phyloP scores from a whole-genome alignment of 2,888 invertebrate genomes.

The Synergus laeviventris region DNA sequence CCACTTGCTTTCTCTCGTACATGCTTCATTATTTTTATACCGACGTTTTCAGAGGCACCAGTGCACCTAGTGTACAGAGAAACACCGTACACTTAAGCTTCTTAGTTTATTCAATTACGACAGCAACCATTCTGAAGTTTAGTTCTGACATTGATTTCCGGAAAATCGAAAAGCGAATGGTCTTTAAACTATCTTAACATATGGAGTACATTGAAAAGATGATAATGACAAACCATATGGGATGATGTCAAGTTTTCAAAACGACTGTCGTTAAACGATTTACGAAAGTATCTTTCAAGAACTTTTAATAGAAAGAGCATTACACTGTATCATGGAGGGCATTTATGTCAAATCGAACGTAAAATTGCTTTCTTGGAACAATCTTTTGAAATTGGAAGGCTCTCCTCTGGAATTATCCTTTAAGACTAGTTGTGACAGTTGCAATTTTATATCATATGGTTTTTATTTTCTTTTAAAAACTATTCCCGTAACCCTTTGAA shows the following conservation, averaged over 20 bases:
- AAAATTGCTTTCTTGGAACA: slow-evolving; percentile 26
- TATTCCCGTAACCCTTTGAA: too few species aligned
- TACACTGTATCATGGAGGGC: slow-evolving; percentile 20
- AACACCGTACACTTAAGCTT: background rate
- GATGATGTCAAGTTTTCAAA: slow-evolving; percentile 29
- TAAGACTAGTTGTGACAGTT: background rate
- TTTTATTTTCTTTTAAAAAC: background rate
- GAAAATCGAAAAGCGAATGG: slow-evolving; percentile 44
- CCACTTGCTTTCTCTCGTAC: slow-evolving; percentile 41
- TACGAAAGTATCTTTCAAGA: slow-evolving; percentile 16
- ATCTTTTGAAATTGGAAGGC: slow-evolving; percentile 20
- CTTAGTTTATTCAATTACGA: slow-evolving; percentile 19
- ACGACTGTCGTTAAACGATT: slow-evolving; percentile 24
- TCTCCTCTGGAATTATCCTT: background rate
- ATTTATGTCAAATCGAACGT: slow-evolving; percentile 34
- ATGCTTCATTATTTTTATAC: slow-evolving; percentile 50
- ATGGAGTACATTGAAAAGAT: slow-evolving; percentile 19
- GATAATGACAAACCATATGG: slow-evolving; percentile 29
- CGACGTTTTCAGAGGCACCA: slow-evolving; percentile 11
- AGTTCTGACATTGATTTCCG: slow-evolving; percentile 35
- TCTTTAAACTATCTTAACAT: slow-evolving; percentile 38
- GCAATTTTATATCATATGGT: background rate
- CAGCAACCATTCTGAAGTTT: slow-evolving; percentile 20
- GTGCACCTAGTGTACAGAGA: background rate
- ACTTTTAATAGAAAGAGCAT: slow-evolving; percentile 34